Evolutionary conservation across 1,140 invertebrate genomes (phyloP).

Genomic region (Drosophila nasuta): DNA sequence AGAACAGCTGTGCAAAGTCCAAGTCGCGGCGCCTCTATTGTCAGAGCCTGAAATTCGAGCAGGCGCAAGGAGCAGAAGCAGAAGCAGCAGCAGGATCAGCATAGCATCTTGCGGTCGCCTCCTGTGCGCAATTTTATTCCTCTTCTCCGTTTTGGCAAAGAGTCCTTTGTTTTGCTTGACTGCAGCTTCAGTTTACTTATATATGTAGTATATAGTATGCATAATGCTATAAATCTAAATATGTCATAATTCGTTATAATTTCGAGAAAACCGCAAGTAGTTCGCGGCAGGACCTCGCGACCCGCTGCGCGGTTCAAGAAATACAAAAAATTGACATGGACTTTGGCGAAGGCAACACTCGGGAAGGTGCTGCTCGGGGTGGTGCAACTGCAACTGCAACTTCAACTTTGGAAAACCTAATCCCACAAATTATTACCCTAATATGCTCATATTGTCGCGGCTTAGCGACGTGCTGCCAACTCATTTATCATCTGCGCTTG

Average conservation of each 20-base stretch:
- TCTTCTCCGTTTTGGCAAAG: slow-evolving; percentile 47
- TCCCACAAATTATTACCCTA: slow-evolving; percentile 81
- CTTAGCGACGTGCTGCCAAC: slow-evolving; percentile 57
- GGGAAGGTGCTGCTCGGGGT: neutral
- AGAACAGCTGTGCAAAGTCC: slow-evolving; percentile 68
- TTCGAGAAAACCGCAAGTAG: slow-evolving; percentile 65
- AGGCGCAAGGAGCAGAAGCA: slow-evolving; percentile 34
- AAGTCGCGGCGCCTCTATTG: slow-evolving; percentile 60
- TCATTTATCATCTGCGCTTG: slow-evolving; percentile 47
- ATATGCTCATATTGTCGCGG: slow-evolving; percentile 76
- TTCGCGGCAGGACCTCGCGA: slow-evolving; percentile 48
- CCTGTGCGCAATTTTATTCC: slow-evolving; percentile 30
- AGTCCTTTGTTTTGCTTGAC: slow-evolving; percentile 29
- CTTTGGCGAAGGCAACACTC: neutral
- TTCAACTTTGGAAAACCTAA: slow-evolving; percentile 33
- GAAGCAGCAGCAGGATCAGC: slow-evolving; percentile 1
- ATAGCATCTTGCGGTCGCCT: slow-evolving; percentile 64
- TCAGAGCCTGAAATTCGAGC: slow-evolving; percentile 67
- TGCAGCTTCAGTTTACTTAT: slow-evolving; percentile 1
- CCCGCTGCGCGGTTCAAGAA: slow-evolving; percentile 61
- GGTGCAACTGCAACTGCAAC: slow-evolving; percentile 5
- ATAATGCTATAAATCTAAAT: slow-evolving; percentile 71
- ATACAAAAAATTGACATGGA: neutral
- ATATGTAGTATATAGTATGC: neutral
- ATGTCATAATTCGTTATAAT: slow-evolving; percentile 82